A percentile compares a stretch with the other conserved stretches of the same genome.
phyloP scores from a whole-genome alignment of 2,113 vertebrate species.

The Trichechus manatus region DNA sequence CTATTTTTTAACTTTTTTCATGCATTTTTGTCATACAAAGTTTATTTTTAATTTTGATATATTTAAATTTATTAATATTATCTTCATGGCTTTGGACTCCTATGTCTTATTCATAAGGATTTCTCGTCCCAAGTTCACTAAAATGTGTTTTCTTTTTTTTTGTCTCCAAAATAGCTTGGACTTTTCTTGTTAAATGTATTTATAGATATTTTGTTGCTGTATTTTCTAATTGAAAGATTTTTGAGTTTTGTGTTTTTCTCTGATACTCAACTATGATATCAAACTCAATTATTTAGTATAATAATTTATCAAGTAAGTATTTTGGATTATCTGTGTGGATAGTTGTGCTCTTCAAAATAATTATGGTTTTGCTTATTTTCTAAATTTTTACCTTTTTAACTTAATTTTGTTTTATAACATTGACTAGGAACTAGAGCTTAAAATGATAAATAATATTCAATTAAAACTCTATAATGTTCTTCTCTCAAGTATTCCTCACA shows the following conservation, averaged over 20 bases:
- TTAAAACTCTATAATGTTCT: not conserved
- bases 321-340: not conserved
- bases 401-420: not conserved
- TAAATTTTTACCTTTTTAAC: not conserved
- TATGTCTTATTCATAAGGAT: not conserved
- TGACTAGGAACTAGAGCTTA: not conserved
- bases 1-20: not conserved
- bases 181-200: no score
- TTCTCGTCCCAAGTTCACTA: not conserved
- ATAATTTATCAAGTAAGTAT: not conserved
- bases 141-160: not conserved
- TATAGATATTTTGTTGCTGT: not conserved
- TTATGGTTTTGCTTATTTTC: not conserved
- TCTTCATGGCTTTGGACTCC: not conserved
- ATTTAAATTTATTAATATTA: not conserved
- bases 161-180: no score
- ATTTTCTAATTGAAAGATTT: not conserved
- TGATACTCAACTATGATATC: not conserved
- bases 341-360: not conserved
- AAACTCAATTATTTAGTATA: not conserved
- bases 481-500: not conserved
- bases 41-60: not conserved
- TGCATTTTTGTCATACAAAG: not conserved
- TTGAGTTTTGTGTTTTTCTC: slow-evolving; percentile 7
- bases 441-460: not conserved